phyloP scores from a whole-genome alignment of 2,888 invertebrate species.

The Geotrupes spiniger region DNA sequence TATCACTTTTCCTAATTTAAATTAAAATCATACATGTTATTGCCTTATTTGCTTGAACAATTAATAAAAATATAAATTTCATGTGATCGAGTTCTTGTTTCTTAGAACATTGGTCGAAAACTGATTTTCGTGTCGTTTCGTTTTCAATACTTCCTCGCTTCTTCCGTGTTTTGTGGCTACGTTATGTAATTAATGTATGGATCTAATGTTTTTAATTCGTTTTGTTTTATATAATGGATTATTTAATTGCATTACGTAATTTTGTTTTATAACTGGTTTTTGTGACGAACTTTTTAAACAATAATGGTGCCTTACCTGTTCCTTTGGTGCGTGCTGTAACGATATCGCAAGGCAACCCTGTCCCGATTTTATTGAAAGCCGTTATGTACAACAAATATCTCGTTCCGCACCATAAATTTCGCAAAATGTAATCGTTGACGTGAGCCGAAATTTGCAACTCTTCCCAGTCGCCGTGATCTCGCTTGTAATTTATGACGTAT shows the following conservation, averaged over 20 bases:
- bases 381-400: conserved; percentile 85
- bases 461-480: conserved; percentile 90
- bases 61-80: no score
- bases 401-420: conserved; percentile 85
- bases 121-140: no score
- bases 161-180: no score
- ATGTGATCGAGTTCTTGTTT: no score
- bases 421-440: conserved; percentile 73
- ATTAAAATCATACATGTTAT: no score
- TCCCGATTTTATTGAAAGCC: conserved; percentile 87
- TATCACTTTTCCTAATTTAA: no score
- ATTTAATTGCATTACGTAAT: neutral
- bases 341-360: conserved; percentile 84
- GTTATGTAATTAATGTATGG: no score
- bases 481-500: conserved; percentile 86
- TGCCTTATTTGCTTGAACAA: no score
- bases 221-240: conserved; percentile 4
- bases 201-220: neutral
- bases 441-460: conserved; percentile 83
- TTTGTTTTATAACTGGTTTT: neutral
- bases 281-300: no score
- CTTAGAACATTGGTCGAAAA: no score
- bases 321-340: conserved; percentile 82
- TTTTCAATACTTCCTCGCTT: no score
- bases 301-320: no score